Conservation (phyloP, 2,888 invertebrate genomes). For the Stenotaenia linearis region DNA sequence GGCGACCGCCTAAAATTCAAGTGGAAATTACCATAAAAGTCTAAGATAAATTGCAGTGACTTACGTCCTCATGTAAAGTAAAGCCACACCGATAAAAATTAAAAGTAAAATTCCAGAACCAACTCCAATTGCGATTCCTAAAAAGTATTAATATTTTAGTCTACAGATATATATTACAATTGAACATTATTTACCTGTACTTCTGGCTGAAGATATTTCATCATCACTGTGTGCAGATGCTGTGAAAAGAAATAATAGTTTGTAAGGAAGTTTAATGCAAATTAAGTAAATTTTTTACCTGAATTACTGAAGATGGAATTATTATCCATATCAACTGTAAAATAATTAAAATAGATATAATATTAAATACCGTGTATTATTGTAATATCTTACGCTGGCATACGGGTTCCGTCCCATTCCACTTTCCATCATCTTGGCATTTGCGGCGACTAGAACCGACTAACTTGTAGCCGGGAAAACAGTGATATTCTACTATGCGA, state of each 20-base stretch:
- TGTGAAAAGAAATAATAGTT: background rate
- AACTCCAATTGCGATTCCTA: conserved; percentile 36
- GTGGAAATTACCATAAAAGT: background rate
- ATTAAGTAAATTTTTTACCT: background rate
- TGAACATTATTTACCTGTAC: background rate
- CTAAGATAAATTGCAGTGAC: background rate
- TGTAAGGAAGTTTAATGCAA: background rate
- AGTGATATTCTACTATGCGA: conserved; percentile 82
- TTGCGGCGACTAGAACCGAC: conserved; percentile 44
- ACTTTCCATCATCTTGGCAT: conserved; percentile 73
- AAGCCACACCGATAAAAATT: conserved; percentile 34
- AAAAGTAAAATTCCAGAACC: conserved; percentile 36
- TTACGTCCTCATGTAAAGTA: conserved; percentile 36
- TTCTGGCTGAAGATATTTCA: conserved; percentile 27
- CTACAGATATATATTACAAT: background rate
- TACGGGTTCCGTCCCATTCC: conserved; percentile 74
- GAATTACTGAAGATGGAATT: conserved; percentile 27
- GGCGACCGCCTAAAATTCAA: background rate
- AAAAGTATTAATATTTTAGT: background rate
- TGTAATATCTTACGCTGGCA: conserved; percentile 66
- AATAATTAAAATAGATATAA: background rate
- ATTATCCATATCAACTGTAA: conserved; percentile 29
- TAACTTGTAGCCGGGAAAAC: conserved; percentile 74
- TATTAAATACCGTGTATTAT: background rate
- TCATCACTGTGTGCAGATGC: conserved; percentile 28